Percentiles rank a stretch among this genome's conserved stretches.
phyloP scores from a whole-genome alignment of 2,113 vertebrate species.

The Circaetus gallicus region DNA sequence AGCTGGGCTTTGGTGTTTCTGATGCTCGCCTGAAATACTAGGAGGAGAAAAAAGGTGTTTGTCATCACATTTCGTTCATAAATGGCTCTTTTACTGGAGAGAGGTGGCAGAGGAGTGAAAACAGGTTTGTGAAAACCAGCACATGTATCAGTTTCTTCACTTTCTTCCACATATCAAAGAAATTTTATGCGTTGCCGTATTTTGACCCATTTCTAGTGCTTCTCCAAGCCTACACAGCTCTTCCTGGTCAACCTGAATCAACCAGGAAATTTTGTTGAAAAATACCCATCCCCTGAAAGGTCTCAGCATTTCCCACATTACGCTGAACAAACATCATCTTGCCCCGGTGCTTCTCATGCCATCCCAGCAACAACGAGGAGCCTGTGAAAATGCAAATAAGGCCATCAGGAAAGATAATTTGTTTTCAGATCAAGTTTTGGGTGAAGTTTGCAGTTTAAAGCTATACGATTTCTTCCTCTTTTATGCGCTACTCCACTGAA shows the following conservation, averaged over 20 bases:
- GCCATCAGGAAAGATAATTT: background rate
- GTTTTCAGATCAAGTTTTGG: background rate
- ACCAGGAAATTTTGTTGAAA: background rate
- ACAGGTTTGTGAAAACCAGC: background rate
- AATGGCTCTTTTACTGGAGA: background rate
- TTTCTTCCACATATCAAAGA: background rate
- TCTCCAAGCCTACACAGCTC: background rate
- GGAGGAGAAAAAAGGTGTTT: background rate
- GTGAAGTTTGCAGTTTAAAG: background rate
- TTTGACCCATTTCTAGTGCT: background rate
- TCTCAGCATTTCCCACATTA: background rate
- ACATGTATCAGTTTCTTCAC: background rate
- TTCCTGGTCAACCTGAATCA: background rate
- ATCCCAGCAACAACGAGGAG: background rate
- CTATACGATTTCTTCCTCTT: background rate
- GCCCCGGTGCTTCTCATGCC: background rate
- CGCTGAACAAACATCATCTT: background rate
- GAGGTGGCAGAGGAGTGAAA: background rate
- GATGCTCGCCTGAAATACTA: background rate
- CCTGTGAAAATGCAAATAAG: background rate
- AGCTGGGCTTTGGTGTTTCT: background rate
- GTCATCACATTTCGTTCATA: rapidly evolving
- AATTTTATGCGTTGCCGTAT: background rate
- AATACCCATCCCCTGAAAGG: background rate
- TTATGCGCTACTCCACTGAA: background rate